Percentiles rank a stretch among this genome's conserved stretches.
phyloP scores from a whole-genome alignment of 2,888 invertebrate genomes.

The Strigamia transsilvanica region DNA sequence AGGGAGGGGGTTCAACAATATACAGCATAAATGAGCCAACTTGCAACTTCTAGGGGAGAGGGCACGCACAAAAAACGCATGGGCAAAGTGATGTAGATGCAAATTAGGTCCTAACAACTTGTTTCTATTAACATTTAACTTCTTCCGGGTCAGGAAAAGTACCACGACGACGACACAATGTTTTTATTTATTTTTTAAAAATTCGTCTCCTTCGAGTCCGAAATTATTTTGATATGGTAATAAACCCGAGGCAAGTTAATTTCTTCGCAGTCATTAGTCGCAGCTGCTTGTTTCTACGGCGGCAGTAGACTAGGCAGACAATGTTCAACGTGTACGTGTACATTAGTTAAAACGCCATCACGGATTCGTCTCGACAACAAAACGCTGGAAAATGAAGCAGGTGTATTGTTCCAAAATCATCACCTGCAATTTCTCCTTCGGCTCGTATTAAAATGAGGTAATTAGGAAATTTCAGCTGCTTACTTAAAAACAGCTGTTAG shows the following conservation, averaged over 20 bases:
- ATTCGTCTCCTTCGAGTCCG: not conserved
- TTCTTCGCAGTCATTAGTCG: slow-evolving; percentile 38
- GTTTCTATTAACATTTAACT: slow-evolving; percentile 19
- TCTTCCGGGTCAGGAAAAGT: slow-evolving; percentile 15
- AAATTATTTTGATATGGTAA: slow-evolving; percentile 34
- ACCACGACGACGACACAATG: not conserved
- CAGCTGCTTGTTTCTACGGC: not conserved
- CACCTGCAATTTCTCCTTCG: not conserved
- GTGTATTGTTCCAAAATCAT: not conserved
- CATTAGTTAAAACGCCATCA: not conserved
- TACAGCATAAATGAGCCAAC: not conserved
- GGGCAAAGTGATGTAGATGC: slow-evolving; percentile 6
- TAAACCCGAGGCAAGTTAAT: slow-evolving; percentile 30
- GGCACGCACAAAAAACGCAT: not conserved
- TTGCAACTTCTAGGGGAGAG: not conserved
- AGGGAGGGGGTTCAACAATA: not conserved
- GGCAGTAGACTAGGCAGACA: not conserved
- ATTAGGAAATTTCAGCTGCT: slow-evolving; percentile 11
- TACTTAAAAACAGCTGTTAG: not conserved
- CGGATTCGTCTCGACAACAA: not conserved
- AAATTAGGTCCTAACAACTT: slow-evolving; percentile 19
- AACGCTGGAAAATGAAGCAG: not conserved
- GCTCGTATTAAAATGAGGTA: not conserved
- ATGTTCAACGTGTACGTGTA: not conserved
- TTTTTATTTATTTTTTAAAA: not conserved